A percentile compares a stretch with the other conserved stretches of the same genome.
Conservation (phyloP, 92 coral and sea anemone species). For the Porites evermanni region DNA sequence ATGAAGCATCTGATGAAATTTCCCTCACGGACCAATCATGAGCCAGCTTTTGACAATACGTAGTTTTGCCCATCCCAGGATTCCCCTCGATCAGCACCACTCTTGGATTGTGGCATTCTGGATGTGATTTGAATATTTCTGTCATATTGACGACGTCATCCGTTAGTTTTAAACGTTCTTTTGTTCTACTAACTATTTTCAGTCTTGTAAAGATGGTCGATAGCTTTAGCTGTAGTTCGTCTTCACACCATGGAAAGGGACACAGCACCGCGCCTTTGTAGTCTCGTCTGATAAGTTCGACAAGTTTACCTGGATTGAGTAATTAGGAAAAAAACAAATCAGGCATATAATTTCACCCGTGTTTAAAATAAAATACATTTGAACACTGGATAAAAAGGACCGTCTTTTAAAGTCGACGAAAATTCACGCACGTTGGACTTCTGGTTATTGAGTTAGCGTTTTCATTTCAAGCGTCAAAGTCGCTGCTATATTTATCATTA, state of each 20-base stretch:
- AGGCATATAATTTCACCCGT: neutral
- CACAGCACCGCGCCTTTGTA: constrained; percentile 29
- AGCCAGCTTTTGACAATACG: constrained; percentile 49
- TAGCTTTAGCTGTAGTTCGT: constrained; percentile 21
- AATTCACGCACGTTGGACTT: no score
- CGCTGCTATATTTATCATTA: no score
- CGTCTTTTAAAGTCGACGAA: no score
- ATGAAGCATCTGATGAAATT: neutral
- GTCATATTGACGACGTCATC: constrained; percentile 6
- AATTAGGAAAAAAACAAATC: neutral
- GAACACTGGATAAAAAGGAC: no score
- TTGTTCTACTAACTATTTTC: constrained; percentile 25
- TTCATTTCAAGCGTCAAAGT: no score
- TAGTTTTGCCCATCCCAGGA: constrained; percentile 55
- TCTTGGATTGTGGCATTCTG: constrained; percentile 31
- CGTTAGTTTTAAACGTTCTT: constrained; percentile 18
- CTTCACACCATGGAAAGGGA: constrained; percentile 44
- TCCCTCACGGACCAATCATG: constrained; percentile 43
- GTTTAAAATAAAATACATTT: neutral
- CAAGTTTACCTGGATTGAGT: constrained; percentile 20
- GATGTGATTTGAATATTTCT: constrained; percentile 22
- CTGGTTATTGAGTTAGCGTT: no score
- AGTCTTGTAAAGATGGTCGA: constrained; percentile 18
- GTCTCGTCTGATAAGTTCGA: constrained; percentile 26
- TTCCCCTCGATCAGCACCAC: constrained; percentile 49